phyloP scores from a whole-genome alignment of 2,888 invertebrate genomes.

The Netelia fuscicornis region DNA sequence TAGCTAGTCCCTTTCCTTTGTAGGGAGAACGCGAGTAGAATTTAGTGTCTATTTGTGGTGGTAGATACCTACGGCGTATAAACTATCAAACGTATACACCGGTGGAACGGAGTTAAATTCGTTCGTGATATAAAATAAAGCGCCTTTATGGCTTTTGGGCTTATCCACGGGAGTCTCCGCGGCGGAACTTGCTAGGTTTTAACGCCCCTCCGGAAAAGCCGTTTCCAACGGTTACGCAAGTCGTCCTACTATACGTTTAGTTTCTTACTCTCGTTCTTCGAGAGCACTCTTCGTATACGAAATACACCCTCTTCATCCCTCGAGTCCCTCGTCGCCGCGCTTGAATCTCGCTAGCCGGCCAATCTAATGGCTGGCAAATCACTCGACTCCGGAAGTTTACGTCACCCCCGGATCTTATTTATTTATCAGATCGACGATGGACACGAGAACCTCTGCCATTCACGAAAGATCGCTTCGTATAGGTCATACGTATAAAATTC shows the following conservation, averaged over 20 bases:
- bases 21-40: neutral
- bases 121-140: constrained; percentile 78
- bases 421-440: constrained; percentile 76
- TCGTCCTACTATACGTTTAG: constrained; percentile 22
- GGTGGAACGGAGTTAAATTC: constrained; percentile 75
- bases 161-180: constrained; percentile 68
- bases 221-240: constrained; percentile 43
- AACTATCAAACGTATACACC: too few relatives aligned
- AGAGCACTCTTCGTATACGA: constrained; percentile 15
- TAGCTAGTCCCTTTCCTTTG: neutral
- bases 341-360: constrained; percentile 75
- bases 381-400: constrained; percentile 79
- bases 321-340: constrained; percentile 68
- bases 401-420: constrained; percentile 79
- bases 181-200: constrained; percentile 49
- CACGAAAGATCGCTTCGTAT: constrained; percentile 7
- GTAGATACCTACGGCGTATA: too few relatives aligned
- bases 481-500: too few relatives aligned
- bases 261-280: neutral
- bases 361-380: constrained; percentile 78
- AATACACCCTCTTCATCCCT: constrained; percentile 1
- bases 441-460: constrained; percentile 8
- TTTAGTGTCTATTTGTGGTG: constrained; percentile 1
- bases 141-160: constrained; percentile 70
- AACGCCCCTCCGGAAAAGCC: constrained; percentile 24